A percentile compares a stretch with the other conserved stretches of the same genome.
Conservation (phyloP, 2,797 vertebrate genomes). For the Nyctibius grandis region DNA sequence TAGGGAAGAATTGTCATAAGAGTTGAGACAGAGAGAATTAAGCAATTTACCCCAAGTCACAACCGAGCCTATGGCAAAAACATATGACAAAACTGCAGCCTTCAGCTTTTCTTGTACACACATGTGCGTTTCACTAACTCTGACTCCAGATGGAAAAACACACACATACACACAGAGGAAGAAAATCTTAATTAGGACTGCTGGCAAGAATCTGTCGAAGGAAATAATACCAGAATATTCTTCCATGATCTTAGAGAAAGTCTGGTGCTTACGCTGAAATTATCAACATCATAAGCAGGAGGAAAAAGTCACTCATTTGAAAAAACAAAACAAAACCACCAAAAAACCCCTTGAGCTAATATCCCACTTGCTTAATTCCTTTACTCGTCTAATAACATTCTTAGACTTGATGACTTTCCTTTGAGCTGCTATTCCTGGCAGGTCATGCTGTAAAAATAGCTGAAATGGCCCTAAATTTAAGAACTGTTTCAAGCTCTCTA, state of each 20-base stretch:
- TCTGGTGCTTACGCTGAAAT: not conserved
- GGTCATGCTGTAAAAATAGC: not conserved
- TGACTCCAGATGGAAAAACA: conserved; percentile 24
- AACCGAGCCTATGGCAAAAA: conserved; percentile 11
- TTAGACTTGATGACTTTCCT: not conserved
- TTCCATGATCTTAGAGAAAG: not conserved
- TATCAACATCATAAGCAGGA: not conserved
- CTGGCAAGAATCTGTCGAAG: conserved; percentile 15
- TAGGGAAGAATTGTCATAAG: not conserved
- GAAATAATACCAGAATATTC: not conserved
- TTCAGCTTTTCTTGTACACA: conserved; percentile 52
- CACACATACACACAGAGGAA: not conserved
- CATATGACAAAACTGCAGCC: conserved; percentile 33
- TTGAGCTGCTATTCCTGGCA: not conserved
- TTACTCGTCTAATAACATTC: not conserved
- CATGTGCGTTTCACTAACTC: not conserved
- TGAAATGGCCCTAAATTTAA: not conserved
- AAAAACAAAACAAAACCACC: not conserved
- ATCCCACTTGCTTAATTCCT: not conserved
- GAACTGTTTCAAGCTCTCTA: not conserved
- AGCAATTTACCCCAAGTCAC: conserved; percentile 20
- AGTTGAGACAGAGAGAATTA: conserved; percentile 32
- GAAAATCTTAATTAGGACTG: not conserved
- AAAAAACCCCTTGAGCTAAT: not conserved
- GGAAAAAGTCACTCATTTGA: not conserved